Percentiles rank a stretch among this genome's conserved stretches.
Conservation (phyloP, 2,113 vertebrate species). For the Pseudolaguvia tuberculata region DNA sequence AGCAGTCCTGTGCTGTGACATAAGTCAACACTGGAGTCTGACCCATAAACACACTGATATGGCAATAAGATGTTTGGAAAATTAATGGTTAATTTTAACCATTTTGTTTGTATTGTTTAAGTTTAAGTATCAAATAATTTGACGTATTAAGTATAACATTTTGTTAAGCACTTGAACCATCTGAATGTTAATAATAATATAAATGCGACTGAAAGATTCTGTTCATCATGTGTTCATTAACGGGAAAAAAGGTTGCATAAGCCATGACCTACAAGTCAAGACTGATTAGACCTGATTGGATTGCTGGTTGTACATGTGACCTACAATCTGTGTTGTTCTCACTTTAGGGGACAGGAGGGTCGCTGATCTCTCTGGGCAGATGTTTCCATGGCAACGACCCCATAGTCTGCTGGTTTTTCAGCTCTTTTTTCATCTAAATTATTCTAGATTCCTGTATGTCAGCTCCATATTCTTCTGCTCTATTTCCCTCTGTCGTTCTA, state of each 20-base stretch:
- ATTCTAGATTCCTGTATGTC: constrained; percentile 69
- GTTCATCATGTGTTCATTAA: background rate
- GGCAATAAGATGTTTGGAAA: background rate
- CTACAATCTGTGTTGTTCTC: constrained; percentile 66
- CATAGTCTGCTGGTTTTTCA: constrained; percentile 66
- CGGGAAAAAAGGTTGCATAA: constrained; percentile 53
- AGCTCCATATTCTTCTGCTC: constrained; percentile 73
- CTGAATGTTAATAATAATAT: background rate
- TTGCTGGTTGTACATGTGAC: constrained; percentile 67
- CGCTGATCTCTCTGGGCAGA: constrained; percentile 62
- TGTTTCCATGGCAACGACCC: constrained; percentile 74
- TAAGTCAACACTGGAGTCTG: constrained; percentile 1
- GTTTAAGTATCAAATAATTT: too few relatives aligned
- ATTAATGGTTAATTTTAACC: background rate
- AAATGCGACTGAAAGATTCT: background rate
- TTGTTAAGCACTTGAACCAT: background rate
- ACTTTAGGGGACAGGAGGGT: constrained; percentile 52
- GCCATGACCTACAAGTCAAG: constrained; percentile 64
- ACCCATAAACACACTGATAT: background rate
- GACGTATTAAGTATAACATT: too few relatives aligned
- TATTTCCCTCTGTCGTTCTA: constrained; percentile 60
- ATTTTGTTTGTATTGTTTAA: too few relatives aligned
- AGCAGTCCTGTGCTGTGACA: background rate
- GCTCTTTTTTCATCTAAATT: constrained; percentile 64
- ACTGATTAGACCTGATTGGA: constrained; percentile 66